phyloP scores from a whole-genome alignment of 2,797 vertebrate species.

The Ceryle rudis region DNA sequence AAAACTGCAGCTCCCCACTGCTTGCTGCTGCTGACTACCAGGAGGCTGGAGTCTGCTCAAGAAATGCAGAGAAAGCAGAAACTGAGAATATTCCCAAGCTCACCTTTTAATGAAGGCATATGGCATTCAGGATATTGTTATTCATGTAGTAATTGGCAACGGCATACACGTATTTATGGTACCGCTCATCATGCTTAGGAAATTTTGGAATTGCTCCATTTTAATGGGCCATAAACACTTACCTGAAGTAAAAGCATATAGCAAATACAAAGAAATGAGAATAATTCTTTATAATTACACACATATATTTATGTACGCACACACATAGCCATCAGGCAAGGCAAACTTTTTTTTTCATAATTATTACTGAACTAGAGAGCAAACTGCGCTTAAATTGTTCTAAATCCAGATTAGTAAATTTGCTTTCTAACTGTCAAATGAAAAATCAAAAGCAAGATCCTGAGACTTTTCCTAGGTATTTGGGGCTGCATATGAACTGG shows the following conservation, averaged over 20 bases:
- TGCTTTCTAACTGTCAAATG: slow-evolving; percentile 1
- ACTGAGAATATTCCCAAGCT: slow-evolving; percentile 34
- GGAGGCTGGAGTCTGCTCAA: slow-evolving; percentile 24
- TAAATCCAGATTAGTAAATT: background rate
- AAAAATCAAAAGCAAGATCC: slow-evolving; percentile 53
- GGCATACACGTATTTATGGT: background rate
- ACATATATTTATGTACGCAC: background rate
- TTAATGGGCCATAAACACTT: slow-evolving; percentile 55
- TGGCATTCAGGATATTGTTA: slow-evolving; percentile 27
- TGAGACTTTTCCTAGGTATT: background rate
- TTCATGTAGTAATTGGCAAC: slow-evolving; percentile 54
- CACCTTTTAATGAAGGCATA: slow-evolving; percentile 55
- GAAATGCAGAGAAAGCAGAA: slow-evolving; percentile 62
- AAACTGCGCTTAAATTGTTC: background rate
- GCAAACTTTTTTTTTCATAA: background rate
- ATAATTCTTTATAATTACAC: slow-evolving; percentile 52
- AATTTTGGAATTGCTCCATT: slow-evolving; percentile 59
- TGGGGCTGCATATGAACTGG: background rate
- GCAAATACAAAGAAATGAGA: slow-evolving; percentile 35
- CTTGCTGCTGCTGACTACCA: slow-evolving; percentile 29
- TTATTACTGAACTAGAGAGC: background rate
- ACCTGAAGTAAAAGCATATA: slow-evolving; percentile 33
- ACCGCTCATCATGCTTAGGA: slow-evolving; percentile 23
- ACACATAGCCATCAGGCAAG: slow-evolving; percentile 52
- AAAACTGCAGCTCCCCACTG: slow-evolving; percentile 45